Evolutionary conservation across 1,140 invertebrate species (phyloP).

Genomic region (Protaetia brevitarsis): DNA sequence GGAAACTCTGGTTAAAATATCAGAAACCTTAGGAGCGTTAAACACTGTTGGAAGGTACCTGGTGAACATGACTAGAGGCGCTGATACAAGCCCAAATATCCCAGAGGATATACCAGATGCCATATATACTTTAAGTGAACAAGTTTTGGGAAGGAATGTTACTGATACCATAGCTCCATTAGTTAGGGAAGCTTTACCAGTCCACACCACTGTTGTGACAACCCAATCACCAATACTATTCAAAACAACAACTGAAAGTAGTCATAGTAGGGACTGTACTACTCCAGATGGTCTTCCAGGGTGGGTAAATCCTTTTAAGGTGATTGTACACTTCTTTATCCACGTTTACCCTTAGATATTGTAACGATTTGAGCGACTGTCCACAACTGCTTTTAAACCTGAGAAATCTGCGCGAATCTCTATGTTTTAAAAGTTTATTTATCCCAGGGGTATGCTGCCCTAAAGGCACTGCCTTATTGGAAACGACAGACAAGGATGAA

Average conservation of each 20-base stretch:
- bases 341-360: constrained; percentile 47
- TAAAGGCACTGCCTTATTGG: constrained; percentile 28
- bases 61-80: constrained; percentile 70
- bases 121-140: constrained; percentile 76
- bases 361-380: constrained; percentile 84
- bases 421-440: constrained; percentile 89
- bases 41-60: constrained; percentile 80
- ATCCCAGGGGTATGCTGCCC: constrained; percentile 91
- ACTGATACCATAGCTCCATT: constrained; percentile 73
- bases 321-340: not conserved
- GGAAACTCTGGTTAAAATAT: constrained; percentile 59
- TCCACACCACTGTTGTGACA: constrained; percentile 34
- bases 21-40: constrained; percentile 69
- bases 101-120: constrained; percentile 65
- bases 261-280: constrained; percentile 58
- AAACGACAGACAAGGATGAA: constrained; percentile 44
- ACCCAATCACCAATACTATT: constrained; percentile 1
- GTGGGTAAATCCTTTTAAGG: not conserved
- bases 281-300: constrained; percentile 84
- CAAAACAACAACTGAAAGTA: constrained; percentile 21
- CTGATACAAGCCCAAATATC: constrained; percentile 45
- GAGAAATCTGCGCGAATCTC: constrained; percentile 74
- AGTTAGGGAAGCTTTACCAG: constrained; percentile 62
- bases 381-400: constrained; percentile 82
- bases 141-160: constrained; percentile 74